A percentile compares a stretch with the other conserved stretches of the same genome.
Evolutionary conservation across 1,140 invertebrate genomes (phyloP).

Genomic region (Pseudachorutes palmiensis): DNA sequence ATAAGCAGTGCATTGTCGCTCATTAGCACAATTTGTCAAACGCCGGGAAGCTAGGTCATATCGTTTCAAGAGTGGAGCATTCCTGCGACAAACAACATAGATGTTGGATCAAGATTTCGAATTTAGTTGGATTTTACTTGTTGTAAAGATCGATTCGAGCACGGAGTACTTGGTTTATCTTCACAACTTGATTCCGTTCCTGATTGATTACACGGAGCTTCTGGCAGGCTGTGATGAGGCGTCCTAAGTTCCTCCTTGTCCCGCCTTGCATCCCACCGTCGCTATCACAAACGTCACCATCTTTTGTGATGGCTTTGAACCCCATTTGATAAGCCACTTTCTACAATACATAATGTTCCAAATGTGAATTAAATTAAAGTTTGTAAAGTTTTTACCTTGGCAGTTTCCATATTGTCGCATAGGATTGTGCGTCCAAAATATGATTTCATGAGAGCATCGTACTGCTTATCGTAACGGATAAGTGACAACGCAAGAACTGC

Average conservation of each 20-base stretch:
- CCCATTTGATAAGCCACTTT: conserved; percentile 65
- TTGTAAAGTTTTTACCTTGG: conserved; percentile 54
- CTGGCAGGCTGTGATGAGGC: conserved; percentile 9
- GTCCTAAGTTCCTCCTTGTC: conserved; percentile 6
- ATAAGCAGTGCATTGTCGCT: conserved; percentile 17
- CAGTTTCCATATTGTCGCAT: conserved; percentile 69
- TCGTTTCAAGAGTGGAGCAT: conserved; percentile 13
- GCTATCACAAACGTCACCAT: conserved; percentile 87
- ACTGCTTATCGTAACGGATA: conserved; percentile 62
- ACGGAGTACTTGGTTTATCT: neutral
- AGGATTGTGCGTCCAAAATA: conserved; percentile 81
- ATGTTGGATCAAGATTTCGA: neutral
- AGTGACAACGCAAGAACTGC: conserved; percentile 74
- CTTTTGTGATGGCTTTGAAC: conserved; percentile 75
- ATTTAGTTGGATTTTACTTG: conserved; percentile 11
- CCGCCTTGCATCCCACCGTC: conserved; percentile 73
- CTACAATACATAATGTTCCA: conserved; percentile 11
- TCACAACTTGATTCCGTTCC: neutral
- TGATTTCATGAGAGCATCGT: conserved; percentile 72
- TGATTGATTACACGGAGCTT: conserved; percentile 2
- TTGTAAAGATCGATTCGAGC: conserved; percentile 11
- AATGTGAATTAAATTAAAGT: no score
- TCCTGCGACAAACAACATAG: conserved; percentile 26
- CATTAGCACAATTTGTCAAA: conserved; percentile 15
- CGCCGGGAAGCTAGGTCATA: conserved; percentile 15